phyloP scores from a whole-genome alignment of 2,113 vertebrate species.

The Aplodontia rufa region DNA sequence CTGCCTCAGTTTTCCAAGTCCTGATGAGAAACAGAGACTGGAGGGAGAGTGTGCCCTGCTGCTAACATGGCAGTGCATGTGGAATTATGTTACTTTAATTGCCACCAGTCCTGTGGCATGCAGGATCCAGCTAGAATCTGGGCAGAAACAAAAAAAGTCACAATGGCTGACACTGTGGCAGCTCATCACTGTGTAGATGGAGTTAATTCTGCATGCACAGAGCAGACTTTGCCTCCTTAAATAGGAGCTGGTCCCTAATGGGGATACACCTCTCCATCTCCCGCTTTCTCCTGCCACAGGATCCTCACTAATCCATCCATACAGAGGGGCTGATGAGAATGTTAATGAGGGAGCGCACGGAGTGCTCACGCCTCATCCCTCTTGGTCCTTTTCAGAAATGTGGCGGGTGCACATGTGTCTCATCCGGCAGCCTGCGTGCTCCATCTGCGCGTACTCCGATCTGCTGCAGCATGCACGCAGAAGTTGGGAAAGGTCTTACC shows the following conservation, averaged over 20 bases:
- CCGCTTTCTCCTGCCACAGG: background rate
- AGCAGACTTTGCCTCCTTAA: background rate
- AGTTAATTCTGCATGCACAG: background rate
- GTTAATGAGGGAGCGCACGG: background rate
- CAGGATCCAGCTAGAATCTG: background rate
- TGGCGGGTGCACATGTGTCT: rapidly evolving
- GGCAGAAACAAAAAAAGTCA: background rate
- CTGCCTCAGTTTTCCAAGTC: background rate
- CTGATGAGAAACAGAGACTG: background rate
- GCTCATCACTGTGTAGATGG: rapidly evolving
- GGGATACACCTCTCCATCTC: background rate
- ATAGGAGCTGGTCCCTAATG: background rate
- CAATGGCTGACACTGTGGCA: background rate
- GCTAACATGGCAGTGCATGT: rapidly evolving
- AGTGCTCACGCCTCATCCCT: too few relatives aligned
- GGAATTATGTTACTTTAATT: background rate
- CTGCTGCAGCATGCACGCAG: background rate
- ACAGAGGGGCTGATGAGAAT: background rate
- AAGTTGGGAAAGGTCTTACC: background rate
- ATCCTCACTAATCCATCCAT: background rate
- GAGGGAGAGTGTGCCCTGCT: too few relatives aligned
- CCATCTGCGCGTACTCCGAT: too few relatives aligned
- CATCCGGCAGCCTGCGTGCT: background rate
- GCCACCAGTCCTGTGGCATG: rapidly evolving
- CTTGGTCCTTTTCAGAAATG: background rate